These are phyloP conservation scores for silkworm (Bombyx mori) DNA, from an alignment of 1,140 invertebrate genomes.

Conservation along the genomic window ASM3026992v2 NC_085131.1:9551501-9552000, in stretches of 20 bases:
- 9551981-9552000: background rate
- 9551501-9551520: conserved; percentile 83
- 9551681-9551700: too few species aligned
- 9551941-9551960: conserved; percentile 82
- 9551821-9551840: too few species aligned
- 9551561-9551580: background rate
- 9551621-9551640: background rate
- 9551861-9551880: conserved; percentile 26
- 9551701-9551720: too few species aligned
- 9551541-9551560: conserved; percentile 18
- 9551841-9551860: too few species aligned
- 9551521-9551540: conserved; percentile 72
- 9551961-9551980: background rate
- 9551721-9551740: too few species aligned
- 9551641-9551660: background rate
- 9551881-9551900: conserved; percentile 68
- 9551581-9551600: background rate
- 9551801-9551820: too few species aligned
- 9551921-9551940: conserved; percentile 80
- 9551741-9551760: too few species aligned
- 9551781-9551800: too few species aligned
- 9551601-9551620: conserved; percentile 1
- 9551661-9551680: too few species aligned
- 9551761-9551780: too few species aligned
- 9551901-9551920: conserved; percentile 76